Percentiles rank a stretch among this genome's conserved stretches.
Conservation (phyloP, 2,113 vertebrate genomes). For the Columba livia region DNA sequence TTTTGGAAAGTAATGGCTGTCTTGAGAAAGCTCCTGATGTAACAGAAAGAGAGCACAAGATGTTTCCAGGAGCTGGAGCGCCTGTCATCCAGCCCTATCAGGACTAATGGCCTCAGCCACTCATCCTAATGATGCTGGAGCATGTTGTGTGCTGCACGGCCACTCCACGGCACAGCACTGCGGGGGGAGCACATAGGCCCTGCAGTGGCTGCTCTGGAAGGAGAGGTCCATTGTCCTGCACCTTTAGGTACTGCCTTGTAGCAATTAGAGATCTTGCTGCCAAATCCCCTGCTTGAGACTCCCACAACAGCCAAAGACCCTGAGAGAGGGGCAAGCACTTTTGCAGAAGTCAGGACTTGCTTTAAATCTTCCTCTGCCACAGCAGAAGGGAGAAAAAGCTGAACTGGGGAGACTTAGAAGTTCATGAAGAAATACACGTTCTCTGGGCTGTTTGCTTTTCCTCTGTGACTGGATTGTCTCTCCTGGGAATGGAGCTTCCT, state of each 20-base stretch:
- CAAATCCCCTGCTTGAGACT: rapidly evolving
- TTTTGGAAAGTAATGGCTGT: neutral
- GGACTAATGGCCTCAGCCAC: neutral
- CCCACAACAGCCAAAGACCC: neutral
- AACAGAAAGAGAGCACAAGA: neutral
- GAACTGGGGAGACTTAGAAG: neutral
- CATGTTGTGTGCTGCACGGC: neutral
- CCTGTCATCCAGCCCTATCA: neutral
- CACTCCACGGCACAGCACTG: rapidly evolving
- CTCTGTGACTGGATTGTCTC: rapidly evolving
- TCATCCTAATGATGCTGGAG: neutral
- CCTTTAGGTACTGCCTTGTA: neutral
- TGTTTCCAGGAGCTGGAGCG: neutral
- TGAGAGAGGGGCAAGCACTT: neutral
- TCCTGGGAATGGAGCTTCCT: neutral
- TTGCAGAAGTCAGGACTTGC: neutral
- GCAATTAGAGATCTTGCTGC: rapidly evolving
- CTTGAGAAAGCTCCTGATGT: neutral
- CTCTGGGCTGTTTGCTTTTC: neutral
- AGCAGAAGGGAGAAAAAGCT: neutral
- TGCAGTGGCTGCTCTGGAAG: neutral
- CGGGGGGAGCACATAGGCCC: neutral
- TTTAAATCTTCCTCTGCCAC: neutral
- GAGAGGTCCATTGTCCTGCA: rapidly evolving
- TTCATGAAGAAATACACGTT: neutral